phyloP scores from a whole-genome alignment of 1,140 invertebrate species.

The Antheraea mylitta region DNA sequence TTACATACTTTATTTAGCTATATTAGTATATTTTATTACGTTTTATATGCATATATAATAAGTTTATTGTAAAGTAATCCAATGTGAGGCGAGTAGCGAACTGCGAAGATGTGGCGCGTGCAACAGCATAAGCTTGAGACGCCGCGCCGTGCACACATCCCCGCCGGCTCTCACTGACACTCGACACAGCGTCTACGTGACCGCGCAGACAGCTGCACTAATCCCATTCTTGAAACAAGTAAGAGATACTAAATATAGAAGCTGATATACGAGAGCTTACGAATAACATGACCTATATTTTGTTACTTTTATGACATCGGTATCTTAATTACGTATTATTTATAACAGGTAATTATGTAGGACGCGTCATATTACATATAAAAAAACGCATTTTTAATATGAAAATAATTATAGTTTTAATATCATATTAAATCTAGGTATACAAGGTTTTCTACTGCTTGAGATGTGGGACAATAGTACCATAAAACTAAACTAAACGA shows the following conservation, averaged over 20 bases:
- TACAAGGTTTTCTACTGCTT: no score
- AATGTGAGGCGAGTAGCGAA: not conserved
- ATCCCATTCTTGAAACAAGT: slow-evolving; percentile 36
- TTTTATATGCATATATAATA: not conserved
- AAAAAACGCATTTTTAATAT: no score
- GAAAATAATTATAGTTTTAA: no score
- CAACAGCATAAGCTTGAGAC: slow-evolving; percentile 46
- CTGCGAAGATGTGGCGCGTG: slow-evolving; percentile 36
- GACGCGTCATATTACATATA: no score
- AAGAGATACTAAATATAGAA: slow-evolving; percentile 19
- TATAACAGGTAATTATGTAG: no score
- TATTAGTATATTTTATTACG: no score
- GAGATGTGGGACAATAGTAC: no score
- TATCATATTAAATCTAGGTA: no score
- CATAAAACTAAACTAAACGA: no score
- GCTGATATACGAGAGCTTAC: not conserved
- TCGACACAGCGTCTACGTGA: slow-evolving; percentile 58
- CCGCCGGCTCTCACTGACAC: slow-evolving; percentile 37
- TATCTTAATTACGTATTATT: no score
- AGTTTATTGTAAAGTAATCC: not conserved
- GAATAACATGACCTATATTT: slow-evolving; percentile 19
- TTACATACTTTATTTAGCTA: no score
- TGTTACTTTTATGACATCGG: not conserved
- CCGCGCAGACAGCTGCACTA: slow-evolving; percentile 58
- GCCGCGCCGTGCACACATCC: not conserved